Evolutionary conservation across 2,888 invertebrate genomes (phyloP), one percentile per base, ranked within the genome.

Genomic region (Trissoscelio sp.): DNA sequence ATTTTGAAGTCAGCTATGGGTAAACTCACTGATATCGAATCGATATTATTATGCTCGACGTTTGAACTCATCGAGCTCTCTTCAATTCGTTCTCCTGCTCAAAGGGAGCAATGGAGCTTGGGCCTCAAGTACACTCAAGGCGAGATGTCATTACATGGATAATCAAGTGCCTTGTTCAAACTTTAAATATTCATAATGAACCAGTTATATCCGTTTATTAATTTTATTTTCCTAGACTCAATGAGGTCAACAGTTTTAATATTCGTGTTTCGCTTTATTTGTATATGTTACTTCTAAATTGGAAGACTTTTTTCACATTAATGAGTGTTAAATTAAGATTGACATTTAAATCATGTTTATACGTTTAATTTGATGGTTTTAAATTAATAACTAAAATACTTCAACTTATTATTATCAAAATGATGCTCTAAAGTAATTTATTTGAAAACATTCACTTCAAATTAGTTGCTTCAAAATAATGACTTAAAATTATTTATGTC

Each of bases 1-100:
- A 89, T 89, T 89, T 90, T 87, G 86, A 87, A 89, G 86, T 85
- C 86, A 87, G 85, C 86, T 86, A 85, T 85, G 81, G 86, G 86
- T 88, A 88, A 88, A 87, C 88, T 85, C 87, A 85, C 86, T 86
- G 87, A 88, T 85, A 85, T 80, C 84, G 82, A 87, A 89, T 90
- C 89, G 88, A 89, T 90, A 89, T 81, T 74, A 62, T 39, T 64
- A 60, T 22, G 69, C 84, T 73, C 79, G 84, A 83, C 82, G 79
- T 82, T 85, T 83, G 84, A 77, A 84, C 83, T 85, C 83, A 85
- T 88, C 86, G 72, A 86, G 86, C 77, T 81, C 83, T 80, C 70
- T 79, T 66, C 75, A 62, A 64, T 75, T 66, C 57, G 62, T 37
- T 39, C 67, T 44, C 12, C 57, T 69, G 46, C 37, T 70, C 70